These are phyloP conservation scores for Eristalinus sepulchralis DNA, from an alignment of 2,888 invertebrate species.

Conservation along the genomic window DNA sequence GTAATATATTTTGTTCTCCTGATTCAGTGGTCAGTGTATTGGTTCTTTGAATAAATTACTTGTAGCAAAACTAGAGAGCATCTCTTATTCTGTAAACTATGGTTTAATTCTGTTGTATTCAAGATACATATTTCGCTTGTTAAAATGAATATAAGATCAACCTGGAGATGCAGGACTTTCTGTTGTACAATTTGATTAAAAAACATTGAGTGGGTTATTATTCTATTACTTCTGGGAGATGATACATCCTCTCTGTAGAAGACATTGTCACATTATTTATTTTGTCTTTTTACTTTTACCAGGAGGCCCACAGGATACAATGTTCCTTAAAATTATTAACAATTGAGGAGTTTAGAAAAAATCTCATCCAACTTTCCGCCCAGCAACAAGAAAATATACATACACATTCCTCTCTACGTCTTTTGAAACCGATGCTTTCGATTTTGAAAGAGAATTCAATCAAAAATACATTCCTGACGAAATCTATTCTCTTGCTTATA, in stretches of 20 bases:
- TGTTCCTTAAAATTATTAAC: not conserved
- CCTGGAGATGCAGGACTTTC: not conserved
- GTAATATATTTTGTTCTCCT: slow-evolving; percentile 55
- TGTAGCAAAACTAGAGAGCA: slow-evolving; percentile 71
- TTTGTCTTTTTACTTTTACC: not conserved
- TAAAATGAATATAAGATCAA: not conserved
- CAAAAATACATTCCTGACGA: not conserved
- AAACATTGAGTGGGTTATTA: not conserved
- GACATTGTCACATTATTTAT: not conserved
- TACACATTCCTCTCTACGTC: not conserved
- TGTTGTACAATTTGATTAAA: not conserved
- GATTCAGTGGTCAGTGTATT: slow-evolving; percentile 60
- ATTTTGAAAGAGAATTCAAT: slow-evolving; percentile 12
- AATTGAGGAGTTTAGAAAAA: not conserved
- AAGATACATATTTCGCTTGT: not conserved
- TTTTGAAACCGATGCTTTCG: not conserved
- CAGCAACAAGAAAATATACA: not conserved
- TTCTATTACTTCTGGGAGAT: not conserved
- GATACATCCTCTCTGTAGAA: not conserved
- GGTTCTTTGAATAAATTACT: slow-evolving; percentile 71
- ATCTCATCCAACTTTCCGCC: not conserved
- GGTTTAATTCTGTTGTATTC: slow-evolving; percentile 40
- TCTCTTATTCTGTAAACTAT: slow-evolving; percentile 64
- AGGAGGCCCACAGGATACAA: not conserved
- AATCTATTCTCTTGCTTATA: slow-evolving; percentile 32